Percentiles rank a stretch among this genome's conserved stretches.
Evolutionary conservation across 2,113 vertebrate genomes (phyloP).

Genomic region (Mus pahari): DNA sequence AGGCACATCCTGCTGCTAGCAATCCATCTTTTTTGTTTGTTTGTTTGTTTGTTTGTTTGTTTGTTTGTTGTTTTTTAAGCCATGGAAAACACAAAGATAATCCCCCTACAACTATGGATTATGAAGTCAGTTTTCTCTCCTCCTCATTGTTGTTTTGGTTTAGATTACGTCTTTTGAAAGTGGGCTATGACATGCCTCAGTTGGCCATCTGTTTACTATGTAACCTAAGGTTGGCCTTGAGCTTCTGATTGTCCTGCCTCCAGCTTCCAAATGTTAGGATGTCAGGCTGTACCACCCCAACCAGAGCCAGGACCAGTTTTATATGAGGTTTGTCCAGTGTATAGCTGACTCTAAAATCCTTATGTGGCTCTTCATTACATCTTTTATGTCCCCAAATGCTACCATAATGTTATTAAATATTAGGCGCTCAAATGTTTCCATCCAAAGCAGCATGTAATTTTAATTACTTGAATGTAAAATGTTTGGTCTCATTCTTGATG

Average conservation of each 20-base stretch:
- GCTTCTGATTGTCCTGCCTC: neutral
- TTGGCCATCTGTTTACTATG: neutral
- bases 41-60: neutral
- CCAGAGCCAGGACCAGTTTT: neutral
- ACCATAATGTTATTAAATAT: neutral
- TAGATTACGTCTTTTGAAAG: neutral
- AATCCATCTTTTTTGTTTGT: neutral
- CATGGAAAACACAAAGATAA: neutral
- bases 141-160: neutral
- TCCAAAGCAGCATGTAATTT: neutral
- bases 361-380: neutral
- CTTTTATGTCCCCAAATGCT: neutral
- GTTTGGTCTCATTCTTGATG: neutral
- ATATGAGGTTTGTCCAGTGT: neutral
- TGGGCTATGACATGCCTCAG: neutral
- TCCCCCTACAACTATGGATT: neutral
- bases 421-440: neutral
- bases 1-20: neutral
- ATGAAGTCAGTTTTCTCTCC: neutral
- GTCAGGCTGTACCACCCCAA: too few relatives aligned
- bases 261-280: neutral
- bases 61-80: slow-evolving; percentile 1
- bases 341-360: neutral
- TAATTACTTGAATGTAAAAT: neutral
- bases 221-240: neutral